Base-by-base conservation (phyloP, 2,888 invertebrate genomes). In the Drosophila neonasuta region DNA sequence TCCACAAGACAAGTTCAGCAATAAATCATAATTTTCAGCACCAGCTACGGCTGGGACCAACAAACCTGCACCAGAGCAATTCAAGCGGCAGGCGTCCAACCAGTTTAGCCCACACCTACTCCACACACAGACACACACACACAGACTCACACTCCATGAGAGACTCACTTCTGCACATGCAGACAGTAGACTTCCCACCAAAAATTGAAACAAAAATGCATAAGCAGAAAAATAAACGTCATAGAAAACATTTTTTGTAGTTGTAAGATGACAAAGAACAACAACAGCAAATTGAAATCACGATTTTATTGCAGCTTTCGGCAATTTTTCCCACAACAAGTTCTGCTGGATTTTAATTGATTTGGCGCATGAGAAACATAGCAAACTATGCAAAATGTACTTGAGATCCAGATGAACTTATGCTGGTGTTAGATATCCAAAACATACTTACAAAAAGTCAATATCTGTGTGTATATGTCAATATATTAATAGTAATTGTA, bases 391-490 rank as follows among this genome's bases (percentile, higher is more conserved):
- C 58, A 56, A 70, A 61, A 59, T 81, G 77, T 79, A 79, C 84
- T 81, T 81, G 86, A 74, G 83, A 74, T 86, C 81, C 81, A 80
- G 86, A 82, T 86, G 85, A 84, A 86, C 85, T 84, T 79, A 86
- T 71, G 74, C 57, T 55, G 59, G 49, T 71, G 65, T 73, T 63
- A 71, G 81, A 79, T 79, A 84, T 68, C 46, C 49, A 39, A 54
- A 55, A 45, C 41, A 67, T 44, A 59, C 65, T 54, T 49, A 30
- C 68, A 48, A 62, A 63, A 67, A 62, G 71, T 64, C 51, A 60
- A 36, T 68, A 10, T 9, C 4, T 34, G 34, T 34, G 4, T 10
- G 34, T 34, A 34, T 36, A 5, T 36, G 4, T n/a, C 11, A 36
- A 11, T 36, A n/a, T 36, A 24, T 24, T 24, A 6, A 24, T 24